Conservation (phyloP, 2,113 vertebrate species). For the Sebastes schlegelii region DNA sequence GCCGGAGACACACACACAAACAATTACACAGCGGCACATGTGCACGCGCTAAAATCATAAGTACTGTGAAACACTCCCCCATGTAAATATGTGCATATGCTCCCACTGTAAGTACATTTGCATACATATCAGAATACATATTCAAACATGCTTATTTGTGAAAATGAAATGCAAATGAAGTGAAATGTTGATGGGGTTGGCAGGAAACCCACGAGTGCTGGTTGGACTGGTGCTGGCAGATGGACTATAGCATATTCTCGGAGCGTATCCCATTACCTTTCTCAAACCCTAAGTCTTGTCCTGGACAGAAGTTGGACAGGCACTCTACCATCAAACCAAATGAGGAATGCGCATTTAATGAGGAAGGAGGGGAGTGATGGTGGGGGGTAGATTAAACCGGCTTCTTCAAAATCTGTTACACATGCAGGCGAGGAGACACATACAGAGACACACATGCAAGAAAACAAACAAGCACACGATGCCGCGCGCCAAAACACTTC, state of each 20-base stretch:
- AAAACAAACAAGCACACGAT: conserved; percentile 26
- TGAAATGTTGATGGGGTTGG: conserved; percentile 44
- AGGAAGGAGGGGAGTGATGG: conserved; percentile 30
- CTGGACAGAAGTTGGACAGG: conserved; percentile 65
- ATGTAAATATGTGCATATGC: conserved; percentile 45
- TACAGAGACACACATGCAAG: conserved; percentile 9
- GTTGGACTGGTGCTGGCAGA: conserved; percentile 59
- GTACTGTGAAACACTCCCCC: conserved; percentile 23
- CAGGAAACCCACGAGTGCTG: conserved; percentile 22
- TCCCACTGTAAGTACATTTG: conserved; percentile 37
- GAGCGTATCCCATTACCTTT: conserved; percentile 59
- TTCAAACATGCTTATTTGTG: conserved; percentile 55
- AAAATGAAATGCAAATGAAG: conserved; percentile 63
- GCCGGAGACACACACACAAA: conserved; percentile 5
- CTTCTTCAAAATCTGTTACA: conserved; percentile 62
- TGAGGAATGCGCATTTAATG: conserved; percentile 66
- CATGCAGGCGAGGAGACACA: conserved; percentile 38
- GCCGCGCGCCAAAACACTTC: conserved; percentile 7
- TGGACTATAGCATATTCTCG: conserved; percentile 44
- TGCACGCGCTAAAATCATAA: conserved; percentile 32
- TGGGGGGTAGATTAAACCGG: conserved; percentile 42
- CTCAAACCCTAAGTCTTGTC: conserved; percentile 34
- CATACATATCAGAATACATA: conserved; percentile 56
- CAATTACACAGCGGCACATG: conserved; percentile 2
- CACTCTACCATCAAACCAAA: conserved; percentile 70